Conservation (phyloP, 2,888 invertebrate species). For the Asteroscopus sphinx region DNA sequence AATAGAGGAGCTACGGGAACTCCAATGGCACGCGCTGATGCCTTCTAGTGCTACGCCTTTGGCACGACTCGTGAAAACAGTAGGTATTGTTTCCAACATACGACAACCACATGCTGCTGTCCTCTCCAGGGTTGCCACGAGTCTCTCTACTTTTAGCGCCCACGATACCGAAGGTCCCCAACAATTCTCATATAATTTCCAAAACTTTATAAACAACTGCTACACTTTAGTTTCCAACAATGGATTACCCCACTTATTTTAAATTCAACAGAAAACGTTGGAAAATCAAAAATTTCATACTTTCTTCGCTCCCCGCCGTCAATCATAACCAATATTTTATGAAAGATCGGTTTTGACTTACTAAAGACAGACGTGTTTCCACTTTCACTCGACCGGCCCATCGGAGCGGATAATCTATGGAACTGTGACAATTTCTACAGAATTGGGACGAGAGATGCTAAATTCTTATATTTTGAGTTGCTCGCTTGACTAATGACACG, state of each 20-base stretch:
- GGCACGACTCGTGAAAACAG: too few relatives aligned
- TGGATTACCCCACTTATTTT: slow-evolving; percentile 30
- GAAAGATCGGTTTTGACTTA: slow-evolving; percentile 48
- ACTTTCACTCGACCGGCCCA: slow-evolving; percentile 69
- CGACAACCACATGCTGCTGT: too few relatives aligned
- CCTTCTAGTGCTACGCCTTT: too few relatives aligned
- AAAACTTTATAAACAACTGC: slow-evolving; percentile 17
- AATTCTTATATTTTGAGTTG: slow-evolving; percentile 52
- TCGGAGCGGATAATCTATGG: slow-evolving; percentile 68
- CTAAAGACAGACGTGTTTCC: slow-evolving; percentile 46
- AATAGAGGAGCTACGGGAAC: too few relatives aligned
- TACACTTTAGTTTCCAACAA: slow-evolving; percentile 29
- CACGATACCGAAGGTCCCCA: too few relatives aligned
- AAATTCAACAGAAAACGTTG: slow-evolving; percentile 20
- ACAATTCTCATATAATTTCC: slow-evolving; percentile 4
- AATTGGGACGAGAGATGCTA: slow-evolving; percentile 68
- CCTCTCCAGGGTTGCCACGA: too few relatives aligned
- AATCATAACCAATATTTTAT: slow-evolving; percentile 52
- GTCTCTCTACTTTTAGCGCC: too few relatives aligned
- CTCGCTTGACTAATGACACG: slow-evolving; percentile 47
- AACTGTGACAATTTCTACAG: slow-evolving; percentile 72
- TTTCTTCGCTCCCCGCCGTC: slow-evolving; percentile 39
- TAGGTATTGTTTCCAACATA: too few relatives aligned
- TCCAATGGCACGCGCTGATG: too few relatives aligned
- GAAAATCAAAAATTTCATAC: slow-evolving; percentile 43